A percentile compares a stretch with the other conserved stretches of the same genome.
Conservation (phyloP, 1,140 invertebrate species). For the Prorops nasuta region DNA sequence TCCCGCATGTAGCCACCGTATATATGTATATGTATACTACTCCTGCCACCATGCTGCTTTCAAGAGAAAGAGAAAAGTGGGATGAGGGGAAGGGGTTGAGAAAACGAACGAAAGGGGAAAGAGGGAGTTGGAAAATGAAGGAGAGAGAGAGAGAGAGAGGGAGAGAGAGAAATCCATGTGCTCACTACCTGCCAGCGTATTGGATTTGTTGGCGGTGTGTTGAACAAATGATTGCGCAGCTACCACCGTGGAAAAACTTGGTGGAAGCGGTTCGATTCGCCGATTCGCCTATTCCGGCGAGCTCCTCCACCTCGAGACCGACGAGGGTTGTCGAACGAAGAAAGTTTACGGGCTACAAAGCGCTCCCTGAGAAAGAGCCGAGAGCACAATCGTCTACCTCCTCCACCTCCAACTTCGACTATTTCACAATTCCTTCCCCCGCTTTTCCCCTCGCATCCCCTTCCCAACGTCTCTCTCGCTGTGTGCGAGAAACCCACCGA, state of each 20-base stretch:
- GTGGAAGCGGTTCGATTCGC: conserved; percentile 28
- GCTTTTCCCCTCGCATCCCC: too few relatives aligned
- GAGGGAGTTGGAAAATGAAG: not conserved
- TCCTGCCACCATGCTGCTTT: too few relatives aligned
- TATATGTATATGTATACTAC: conserved; percentile 9
- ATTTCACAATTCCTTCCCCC: too few relatives aligned
- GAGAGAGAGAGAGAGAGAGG: conserved; percentile 8
- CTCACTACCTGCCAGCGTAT: conserved; percentile 30
- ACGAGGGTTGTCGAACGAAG: conserved; percentile 46
- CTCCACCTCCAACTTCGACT: too few relatives aligned
- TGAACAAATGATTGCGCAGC: conserved; percentile 52
- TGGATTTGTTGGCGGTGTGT: conserved; percentile 54
- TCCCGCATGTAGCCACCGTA: conserved; percentile 7
- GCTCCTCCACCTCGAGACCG: conserved; percentile 16
- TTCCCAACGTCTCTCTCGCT: too few relatives aligned
- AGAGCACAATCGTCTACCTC: conserved; percentile 25
- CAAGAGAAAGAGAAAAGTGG: not conserved
- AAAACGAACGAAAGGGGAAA: not conserved
- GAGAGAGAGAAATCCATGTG: conserved; percentile 14
- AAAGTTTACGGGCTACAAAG: conserved; percentile 45
- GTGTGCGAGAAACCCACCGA: too few relatives aligned
- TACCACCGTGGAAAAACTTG: conserved; percentile 47
- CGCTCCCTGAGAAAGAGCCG: conserved; percentile 25
- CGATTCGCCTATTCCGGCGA: conserved; percentile 27
- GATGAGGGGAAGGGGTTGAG: not conserved